A percentile compares a stretch with the other conserved stretches of the same genome.
These are phyloP conservation scores for Plecturocebus donacophilus DNA, from an alignment of 2,113 vertebrate genomes.

Conservation along the genomic window DNA sequence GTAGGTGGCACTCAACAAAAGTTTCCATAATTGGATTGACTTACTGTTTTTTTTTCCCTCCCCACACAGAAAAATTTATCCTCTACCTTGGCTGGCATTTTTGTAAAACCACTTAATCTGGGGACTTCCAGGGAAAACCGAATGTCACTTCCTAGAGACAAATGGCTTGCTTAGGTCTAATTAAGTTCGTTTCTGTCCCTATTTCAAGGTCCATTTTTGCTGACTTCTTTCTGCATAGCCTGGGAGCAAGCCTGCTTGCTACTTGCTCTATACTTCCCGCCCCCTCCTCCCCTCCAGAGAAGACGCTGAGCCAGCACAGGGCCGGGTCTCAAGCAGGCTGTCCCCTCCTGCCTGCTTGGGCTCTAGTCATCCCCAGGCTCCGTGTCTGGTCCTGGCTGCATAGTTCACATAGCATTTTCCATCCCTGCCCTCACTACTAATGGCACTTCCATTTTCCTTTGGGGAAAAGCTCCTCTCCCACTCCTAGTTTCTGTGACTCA, in stretches of 20 bases:
- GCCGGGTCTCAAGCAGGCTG: not conserved
- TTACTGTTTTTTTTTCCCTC: conserved; percentile 48
- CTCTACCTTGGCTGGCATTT: conserved; percentile 63
- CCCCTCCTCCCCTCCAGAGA: not conserved
- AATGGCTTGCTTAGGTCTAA: conserved; percentile 74
- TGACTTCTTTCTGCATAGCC: conserved; percentile 29
- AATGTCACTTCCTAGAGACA: conserved; percentile 77
- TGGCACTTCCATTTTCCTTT: not conserved
- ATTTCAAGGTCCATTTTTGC: conserved; percentile 55
- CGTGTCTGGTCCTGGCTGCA: not conserved
- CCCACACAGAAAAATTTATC: conserved; percentile 38
- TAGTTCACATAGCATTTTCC: not conserved
- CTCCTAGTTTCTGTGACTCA: not conserved
- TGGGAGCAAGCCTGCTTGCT: not conserved
- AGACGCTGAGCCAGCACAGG: not conserved
- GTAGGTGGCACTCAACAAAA: not conserved
- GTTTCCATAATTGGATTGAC: conserved; percentile 39
- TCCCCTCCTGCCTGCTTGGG: not conserved
- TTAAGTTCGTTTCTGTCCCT: conserved; percentile 67
- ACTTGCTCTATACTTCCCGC: not conserved
- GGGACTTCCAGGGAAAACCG: conserved; percentile 72
- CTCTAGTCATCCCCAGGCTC: not conserved
- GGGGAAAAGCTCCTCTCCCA: not conserved
- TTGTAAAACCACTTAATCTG: conserved; percentile 72
- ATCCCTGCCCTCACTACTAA: fast-evolving